phyloP scores from a whole-genome alignment of 2,888 invertebrate species.

The Tachina fera region DNA sequence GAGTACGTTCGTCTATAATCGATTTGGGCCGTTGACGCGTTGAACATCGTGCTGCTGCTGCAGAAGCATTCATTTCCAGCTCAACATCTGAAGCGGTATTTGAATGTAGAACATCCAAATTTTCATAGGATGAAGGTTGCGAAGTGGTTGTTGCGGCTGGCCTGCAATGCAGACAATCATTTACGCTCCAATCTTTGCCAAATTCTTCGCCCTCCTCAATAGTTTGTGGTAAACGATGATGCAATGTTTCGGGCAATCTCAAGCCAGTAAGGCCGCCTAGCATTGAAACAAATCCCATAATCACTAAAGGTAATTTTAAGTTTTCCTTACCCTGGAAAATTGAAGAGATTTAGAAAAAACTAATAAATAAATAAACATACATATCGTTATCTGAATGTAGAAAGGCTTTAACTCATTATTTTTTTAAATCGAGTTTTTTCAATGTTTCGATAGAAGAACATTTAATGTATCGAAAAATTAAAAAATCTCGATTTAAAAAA shows the following conservation, averaged over 20 bases:
- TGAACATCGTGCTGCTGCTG: constrained; percentile 77
- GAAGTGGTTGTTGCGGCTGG: constrained; percentile 84
- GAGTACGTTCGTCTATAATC: constrained; percentile 83
- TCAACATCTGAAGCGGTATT: constrained; percentile 79
- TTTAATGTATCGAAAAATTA: no score
- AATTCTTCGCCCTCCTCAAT: constrained; percentile 94
- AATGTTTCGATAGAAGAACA: no score
- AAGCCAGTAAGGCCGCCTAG: constrained; percentile 91
- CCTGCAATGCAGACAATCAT: constrained; percentile 89
- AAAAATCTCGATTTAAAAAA: no score
- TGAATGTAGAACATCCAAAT: constrained; percentile 86
- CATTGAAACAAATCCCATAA: constrained; percentile 92
- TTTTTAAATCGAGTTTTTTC: no score
- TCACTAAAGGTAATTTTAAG: constrained; percentile 91
- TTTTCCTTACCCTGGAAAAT: constrained; percentile 90
- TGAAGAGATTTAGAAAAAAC: neutral
- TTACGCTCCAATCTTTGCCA: constrained; percentile 91
- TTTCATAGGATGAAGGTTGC: constrained; percentile 88
- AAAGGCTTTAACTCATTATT: no score
- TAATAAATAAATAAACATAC: neutral
- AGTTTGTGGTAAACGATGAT: constrained; percentile 92
- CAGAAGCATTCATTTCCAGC: constrained; percentile 77
- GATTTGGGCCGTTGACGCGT: constrained; percentile 73
- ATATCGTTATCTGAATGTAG: no score
- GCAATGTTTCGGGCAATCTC: constrained; percentile 92